These are phyloP conservation scores for Blastomussa wellsi DNA, from an alignment of 92 coral and sea anemone species.

Conservation along the genomic window DNA sequence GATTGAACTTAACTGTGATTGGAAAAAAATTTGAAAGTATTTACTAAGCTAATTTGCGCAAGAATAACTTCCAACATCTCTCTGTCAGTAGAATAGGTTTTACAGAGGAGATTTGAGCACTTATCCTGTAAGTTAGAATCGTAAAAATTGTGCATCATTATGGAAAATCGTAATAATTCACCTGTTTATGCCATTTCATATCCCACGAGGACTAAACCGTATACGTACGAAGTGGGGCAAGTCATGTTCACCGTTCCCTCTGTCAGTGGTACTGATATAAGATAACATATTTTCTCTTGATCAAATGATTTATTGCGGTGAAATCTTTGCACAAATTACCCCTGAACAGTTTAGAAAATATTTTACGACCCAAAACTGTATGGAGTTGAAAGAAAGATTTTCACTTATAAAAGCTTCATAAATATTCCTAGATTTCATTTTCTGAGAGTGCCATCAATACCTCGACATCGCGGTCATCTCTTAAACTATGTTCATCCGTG, in stretches of 20 bases:
- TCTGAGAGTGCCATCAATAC: not conserved
- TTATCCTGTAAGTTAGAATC: not conserved
- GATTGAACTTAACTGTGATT: not conserved
- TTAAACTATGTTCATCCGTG: not conserved
- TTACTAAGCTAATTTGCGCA: not conserved
- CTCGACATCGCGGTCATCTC: not conserved
- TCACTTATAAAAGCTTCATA: not conserved
- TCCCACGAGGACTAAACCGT: not conserved
- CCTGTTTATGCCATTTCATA: not conserved
- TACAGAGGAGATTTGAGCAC: not conserved
- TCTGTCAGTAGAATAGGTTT: not conserved
- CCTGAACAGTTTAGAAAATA: not conserved
- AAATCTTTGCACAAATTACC: not conserved
- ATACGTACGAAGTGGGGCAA: not conserved
- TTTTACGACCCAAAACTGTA: not conserved
- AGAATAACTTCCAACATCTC: not conserved
- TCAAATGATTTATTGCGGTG: not conserved
- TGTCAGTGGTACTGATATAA: not conserved
- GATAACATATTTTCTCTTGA: no score
- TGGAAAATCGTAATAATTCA: not conserved
- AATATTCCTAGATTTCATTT: constrained; percentile 2
- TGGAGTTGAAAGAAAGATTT: not conserved
- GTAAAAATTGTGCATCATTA: not conserved
- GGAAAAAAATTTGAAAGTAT: not conserved
- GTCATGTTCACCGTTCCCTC: not conserved